phyloP scores from a whole-genome alignment of 2,888 invertebrate species.

The Meiosimyza platycephala region DNA sequence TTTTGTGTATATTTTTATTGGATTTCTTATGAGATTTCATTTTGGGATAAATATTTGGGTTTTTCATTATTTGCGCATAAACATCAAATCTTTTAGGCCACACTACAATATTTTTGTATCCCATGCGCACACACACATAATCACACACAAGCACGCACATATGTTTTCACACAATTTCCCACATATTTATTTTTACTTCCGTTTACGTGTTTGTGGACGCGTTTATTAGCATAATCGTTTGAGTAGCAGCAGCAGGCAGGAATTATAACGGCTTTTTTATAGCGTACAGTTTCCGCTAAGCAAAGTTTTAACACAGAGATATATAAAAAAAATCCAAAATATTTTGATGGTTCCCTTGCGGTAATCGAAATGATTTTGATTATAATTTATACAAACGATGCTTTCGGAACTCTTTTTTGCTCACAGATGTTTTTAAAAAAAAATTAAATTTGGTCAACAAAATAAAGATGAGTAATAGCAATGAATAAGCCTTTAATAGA shows the following conservation, averaged over 20 bases:
- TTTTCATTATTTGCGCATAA: neutral
- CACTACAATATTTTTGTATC: neutral
- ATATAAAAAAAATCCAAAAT: too few relatives aligned
- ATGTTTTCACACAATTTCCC: too few relatives aligned
- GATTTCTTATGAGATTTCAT: constrained; percentile 1
- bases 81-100: neutral
- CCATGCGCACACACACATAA: neutral
- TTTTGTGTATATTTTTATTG: neutral
- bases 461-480: too few relatives aligned
- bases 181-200: neutral
- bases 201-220: neutral
- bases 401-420: too few relatives aligned
- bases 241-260: neutral
- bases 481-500: too few relatives aligned
- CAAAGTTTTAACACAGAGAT: neutral
- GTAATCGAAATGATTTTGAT: too few relatives aligned
- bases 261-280: neutral
- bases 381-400: too few relatives aligned
- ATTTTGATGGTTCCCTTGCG: too few relatives aligned
- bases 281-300: neutral
- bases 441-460: too few relatives aligned
- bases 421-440: too few relatives aligned
- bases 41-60: neutral
- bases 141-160: too few relatives aligned
- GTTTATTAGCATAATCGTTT: neutral